These are phyloP conservation scores for Suillia variegata DNA, from an alignment of 2,888 invertebrate species.

Conservation along the genomic window DNA sequence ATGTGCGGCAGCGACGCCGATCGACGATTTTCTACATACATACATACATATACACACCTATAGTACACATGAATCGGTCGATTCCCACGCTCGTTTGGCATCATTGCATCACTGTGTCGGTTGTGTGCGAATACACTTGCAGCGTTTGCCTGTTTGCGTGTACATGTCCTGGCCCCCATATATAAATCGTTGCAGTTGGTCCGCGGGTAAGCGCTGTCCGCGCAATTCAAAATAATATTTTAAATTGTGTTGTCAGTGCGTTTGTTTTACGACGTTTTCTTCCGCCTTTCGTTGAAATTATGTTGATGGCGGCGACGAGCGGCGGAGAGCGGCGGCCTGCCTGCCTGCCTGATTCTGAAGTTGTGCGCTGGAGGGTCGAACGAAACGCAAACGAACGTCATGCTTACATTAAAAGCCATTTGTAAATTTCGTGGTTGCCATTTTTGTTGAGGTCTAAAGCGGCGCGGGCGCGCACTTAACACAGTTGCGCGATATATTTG, in stretches of 20 bases:
- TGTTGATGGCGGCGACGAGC: neutral
- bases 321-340: neutral
- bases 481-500: constrained; percentile 35
- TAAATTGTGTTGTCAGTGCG: constrained; percentile 25
- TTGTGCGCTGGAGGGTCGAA: neutral
- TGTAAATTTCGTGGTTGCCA: constrained; percentile 52
- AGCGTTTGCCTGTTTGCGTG: too few species aligned
- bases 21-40: neutral
- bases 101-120: too few species aligned
- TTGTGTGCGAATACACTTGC: too few species aligned
- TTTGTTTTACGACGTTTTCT: constrained; percentile 40
- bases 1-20: too few species aligned
- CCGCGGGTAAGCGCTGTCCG: neutral
- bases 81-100: too few species aligned
- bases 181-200: too few species aligned
- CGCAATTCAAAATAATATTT: constrained; percentile 17
- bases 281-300: constrained; percentile 10
- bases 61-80: too few species aligned
- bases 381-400: too few species aligned
- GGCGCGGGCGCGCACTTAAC: constrained; percentile 37
- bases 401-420: constrained; percentile 50
- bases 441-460: constrained; percentile 45
- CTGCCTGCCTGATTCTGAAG: too few species aligned
- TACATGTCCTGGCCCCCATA: too few species aligned
- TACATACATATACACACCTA: neutral